Percentiles rank a stretch among this genome's conserved stretches.
Evolutionary conservation across 1,140 invertebrate genomes (phyloP).

Genomic region (Penaeus japonicus): DNA sequence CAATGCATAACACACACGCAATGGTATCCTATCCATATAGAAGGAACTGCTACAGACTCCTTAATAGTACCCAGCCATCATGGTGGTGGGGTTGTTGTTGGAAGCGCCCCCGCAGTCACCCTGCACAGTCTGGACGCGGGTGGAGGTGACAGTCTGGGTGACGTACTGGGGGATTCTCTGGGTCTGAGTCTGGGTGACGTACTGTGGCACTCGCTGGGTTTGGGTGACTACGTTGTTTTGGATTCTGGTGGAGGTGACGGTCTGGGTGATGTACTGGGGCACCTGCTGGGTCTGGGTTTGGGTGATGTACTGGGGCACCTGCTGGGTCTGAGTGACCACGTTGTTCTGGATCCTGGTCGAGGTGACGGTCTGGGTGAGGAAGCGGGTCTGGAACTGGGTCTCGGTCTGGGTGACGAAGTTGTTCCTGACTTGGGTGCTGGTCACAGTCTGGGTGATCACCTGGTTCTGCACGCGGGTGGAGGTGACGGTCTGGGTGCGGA

Average conservation of each 20-base stretch:
- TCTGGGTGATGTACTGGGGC: constrained; percentile 44
- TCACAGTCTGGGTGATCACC: constrained; percentile 26
- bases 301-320: constrained; percentile 44
- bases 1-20: no score
- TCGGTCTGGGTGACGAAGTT: constrained; percentile 26
- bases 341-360: constrained; percentile 34
- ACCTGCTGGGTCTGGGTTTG: constrained; percentile 33
- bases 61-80: constrained; percentile 44
- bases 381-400: constrained; percentile 3
- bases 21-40: background rate
- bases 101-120: constrained; percentile 4
- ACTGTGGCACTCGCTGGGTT: constrained; percentile 33
- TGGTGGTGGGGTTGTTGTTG: background rate
- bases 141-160: constrained; percentile 17
- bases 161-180: background rate
- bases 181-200: constrained; percentile 41
- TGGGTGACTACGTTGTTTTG: constrained; percentile 36
- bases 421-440: constrained; percentile 28
- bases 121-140: background rate
- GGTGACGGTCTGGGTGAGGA: constrained; percentile 26
- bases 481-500: constrained; percentile 6
- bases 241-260: constrained; percentile 17
- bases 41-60: background rate
- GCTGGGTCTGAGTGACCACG: constrained; percentile 36
- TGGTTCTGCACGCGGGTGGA: constrained; percentile 1